Evolutionary conservation across 2,113 vertebrate species (phyloP), one percentile per base, ranked within the genome.

Genomic region (Hemiscyllium ocellatum): DNA sequence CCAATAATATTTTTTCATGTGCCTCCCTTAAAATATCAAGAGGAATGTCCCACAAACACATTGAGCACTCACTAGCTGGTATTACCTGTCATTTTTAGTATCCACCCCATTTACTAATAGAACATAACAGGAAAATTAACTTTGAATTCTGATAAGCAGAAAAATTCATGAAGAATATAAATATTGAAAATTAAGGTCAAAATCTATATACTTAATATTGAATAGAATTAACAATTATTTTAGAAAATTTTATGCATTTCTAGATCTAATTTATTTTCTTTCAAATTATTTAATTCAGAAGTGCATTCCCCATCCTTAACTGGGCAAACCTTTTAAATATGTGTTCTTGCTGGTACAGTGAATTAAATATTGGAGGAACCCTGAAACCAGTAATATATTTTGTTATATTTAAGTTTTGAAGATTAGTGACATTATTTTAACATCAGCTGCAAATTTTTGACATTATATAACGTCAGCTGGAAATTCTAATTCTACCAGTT

Each of bases 111-210:
- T 17, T 1, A 56, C 61, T 22, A 66, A 33, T 29, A 91, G 65
- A 26, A 33, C n/a, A 65, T 29, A 86, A 86, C 85, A 87, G 85
- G 12, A 93, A 93, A 93, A 91, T 91, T 65, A n/a, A n/a, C 89
- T 33, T 90, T 93, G 19, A 66, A 93, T 68, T 93, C 15, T 68
- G 89, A 68, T 33, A 68, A 66, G 33, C 89, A 37, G 6, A 66
- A 68, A 66, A 66, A 93, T 93, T 66, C 61, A 91, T 3, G 19
- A 83, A 17, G 76, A 33, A 80, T 42, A 19, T 47, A 26, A 89
- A 90, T 65, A 65, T 26, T 61, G n/a, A 66, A n/a, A 93, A 66
- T 66, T n/a, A 66, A 93, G 66, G 37, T 37, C 56, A 90, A 90
- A 90, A 61, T 90, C 87, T 33, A 76, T 42, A 61, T 29, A 10